Conservation (phyloP, 2,888 invertebrate genomes). For the Tachina lurida region DNA sequence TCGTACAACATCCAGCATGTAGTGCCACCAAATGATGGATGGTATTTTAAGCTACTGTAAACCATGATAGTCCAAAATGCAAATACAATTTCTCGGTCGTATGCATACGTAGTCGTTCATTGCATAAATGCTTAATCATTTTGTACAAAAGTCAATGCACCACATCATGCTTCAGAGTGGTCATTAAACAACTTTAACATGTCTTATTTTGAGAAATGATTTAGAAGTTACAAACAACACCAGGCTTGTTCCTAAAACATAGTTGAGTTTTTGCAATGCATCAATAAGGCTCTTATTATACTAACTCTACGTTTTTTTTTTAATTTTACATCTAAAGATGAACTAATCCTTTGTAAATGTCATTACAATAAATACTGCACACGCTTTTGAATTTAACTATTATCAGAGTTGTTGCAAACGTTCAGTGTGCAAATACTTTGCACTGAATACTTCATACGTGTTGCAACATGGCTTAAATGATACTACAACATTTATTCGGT, state of each 20-base stretch:
- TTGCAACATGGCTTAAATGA: constrained; percentile 46
- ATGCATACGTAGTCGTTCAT: background rate
- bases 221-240: constrained; percentile 23
- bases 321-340: constrained; percentile 29
- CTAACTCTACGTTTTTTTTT: background rate
- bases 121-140: constrained; percentile 48
- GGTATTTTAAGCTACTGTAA: constrained; percentile 64
- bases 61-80: constrained; percentile 65
- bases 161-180: constrained; percentile 19
- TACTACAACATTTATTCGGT: background rate
- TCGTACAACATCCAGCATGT: constrained; percentile 17
- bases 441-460: constrained; percentile 21
- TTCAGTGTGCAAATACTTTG: constrained; percentile 25
- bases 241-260: background rate
- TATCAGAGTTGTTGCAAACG: constrained; percentile 34
- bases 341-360: constrained; percentile 69
- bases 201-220: constrained; percentile 49
- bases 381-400: constrained; percentile 50
- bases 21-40: constrained; percentile 64
- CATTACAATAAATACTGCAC: constrained; percentile 66
- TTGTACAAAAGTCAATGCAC: constrained; percentile 56
- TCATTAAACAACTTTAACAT: constrained; percentile 44
- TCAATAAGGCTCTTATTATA: background rate
- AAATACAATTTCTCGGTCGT: constrained; percentile 40
- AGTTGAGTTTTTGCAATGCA: background rate